Percentiles rank a stretch among this genome's conserved stretches.
Evolutionary conservation across 2,888 invertebrate species (phyloP).

Genomic region (Hemithea aestivaria): DNA sequence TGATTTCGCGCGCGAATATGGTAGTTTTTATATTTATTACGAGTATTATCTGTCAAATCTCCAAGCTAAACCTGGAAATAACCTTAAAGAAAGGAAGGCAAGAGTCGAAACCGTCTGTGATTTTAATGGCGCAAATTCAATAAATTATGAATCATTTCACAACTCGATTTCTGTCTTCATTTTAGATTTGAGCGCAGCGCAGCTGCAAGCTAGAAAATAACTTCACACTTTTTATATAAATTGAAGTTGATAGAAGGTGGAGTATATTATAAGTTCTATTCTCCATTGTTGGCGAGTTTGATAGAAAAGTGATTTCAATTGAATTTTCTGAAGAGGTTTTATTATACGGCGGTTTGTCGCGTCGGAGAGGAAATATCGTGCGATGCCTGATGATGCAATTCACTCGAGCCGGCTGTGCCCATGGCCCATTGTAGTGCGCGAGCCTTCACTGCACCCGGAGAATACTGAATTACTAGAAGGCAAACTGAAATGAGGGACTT

Average conservation of each 20-base stretch:
- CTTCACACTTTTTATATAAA: no score
- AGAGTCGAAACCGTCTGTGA: no score
- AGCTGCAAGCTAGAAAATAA: no score
- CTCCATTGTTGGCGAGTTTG: neutral
- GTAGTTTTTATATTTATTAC: no score
- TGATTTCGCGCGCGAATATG: no score
- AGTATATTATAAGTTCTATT: neutral
- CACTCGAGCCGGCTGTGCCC: neutral
- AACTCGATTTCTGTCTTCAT: no score
- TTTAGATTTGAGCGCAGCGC: no score
- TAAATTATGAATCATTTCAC: no score
- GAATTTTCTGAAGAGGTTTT: slow-evolving; percentile 46
- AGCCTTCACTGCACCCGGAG: neutral
- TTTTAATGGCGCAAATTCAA: no score
- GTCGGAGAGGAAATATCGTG: slow-evolving; percentile 25
- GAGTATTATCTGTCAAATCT: no score
- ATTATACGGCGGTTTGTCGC: slow-evolving; percentile 51
- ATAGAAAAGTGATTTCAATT: slow-evolving; percentile 41
- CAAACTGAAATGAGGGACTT: neutral
- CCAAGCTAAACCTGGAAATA: no score
- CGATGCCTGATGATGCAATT: slow-evolving; percentile 18
- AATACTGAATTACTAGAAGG: neutral
- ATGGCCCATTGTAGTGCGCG: neutral
- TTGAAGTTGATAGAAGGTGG: neutral
- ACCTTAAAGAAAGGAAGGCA: no score